Base-by-base conservation (phyloP, 2,113 vertebrate genomes). In the Talpa occidentalis region DNA sequence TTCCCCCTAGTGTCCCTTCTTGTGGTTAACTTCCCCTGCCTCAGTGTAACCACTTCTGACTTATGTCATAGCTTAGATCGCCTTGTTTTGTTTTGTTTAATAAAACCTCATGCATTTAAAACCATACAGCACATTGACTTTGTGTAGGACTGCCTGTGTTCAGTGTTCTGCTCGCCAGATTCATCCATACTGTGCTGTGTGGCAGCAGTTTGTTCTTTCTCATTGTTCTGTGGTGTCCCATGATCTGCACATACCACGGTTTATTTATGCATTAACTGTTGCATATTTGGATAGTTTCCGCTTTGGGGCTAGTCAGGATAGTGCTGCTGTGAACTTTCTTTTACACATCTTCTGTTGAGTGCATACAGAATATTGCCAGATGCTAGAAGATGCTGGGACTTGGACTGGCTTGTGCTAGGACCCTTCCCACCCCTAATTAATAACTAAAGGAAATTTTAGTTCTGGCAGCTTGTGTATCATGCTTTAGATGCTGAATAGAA, bases 71-170 rank as follows among this genome's bases (percentile, higher is more conserved):
- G 28, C n/a, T 81, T 88, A 56, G 8, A 80, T 85, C 85, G 49
- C 19, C 28, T 72, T 66, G 2, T n/a, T 59, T 81, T 85, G 67
- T 54, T 66, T 28, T 95, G 37, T 3, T 44, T 32, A 80, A 88
- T 4, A 44, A 74, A 74, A 64, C 9, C 37, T 52, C 32, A 24
- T 44, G 9, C 70, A 9, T 19, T 16, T 77, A 59, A 84, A 90
- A 90, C 40, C 35, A 12, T 84, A 59, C 16, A 19, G 35, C 70
- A 21, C 80, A n/a, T 85, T 81, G 14, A 24, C 52, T 79, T 44
- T 70, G 19, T 85, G 49, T 91, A 47, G 85, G 67, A 16, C 74
- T 95, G 76, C 87, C 83, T 80, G 44, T 24, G 10, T n/a, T 42
- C 30, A 60, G 17, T 28, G 28, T 59, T 44, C 30, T 42, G 28